Base-by-base conservation (phyloP, 2,888 invertebrate genomes). In the Sipha maydis region DNA sequence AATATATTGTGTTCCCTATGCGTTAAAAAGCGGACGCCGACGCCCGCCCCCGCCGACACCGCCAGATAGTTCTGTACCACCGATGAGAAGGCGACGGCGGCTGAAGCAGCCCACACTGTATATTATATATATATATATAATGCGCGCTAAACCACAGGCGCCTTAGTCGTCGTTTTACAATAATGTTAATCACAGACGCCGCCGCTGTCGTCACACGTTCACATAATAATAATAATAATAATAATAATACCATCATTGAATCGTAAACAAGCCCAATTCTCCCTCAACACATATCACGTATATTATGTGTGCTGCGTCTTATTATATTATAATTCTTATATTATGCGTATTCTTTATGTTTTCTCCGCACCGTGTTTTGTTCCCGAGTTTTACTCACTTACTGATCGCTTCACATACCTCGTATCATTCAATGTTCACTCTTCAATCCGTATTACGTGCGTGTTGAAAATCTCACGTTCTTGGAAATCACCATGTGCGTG, bases 91-190 rank as follows among this genome's bases (percentile, higher is more conserved):
- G n/a, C 79, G 38, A 9, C 48, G 11, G 48, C 48, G 48, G 48
- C 48, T 14, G 48, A 48, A 48, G 48, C 48, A 14, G 48, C 38
- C 83, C 75, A 75, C 54, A 38, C 41, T 69, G 28, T 77, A 75
- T 75, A 25, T 11, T 48, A 14, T 48, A 48, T 48, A 48, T 11
- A 11, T 48, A 77, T 21, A 48, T 25, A 61, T 41, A 56, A 54
- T 85, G 78, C 85, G 54, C 54, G 73, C 78, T 73, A 86, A 86
- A 80, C 54, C 80, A 80, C 73, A 82, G 86, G 86, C 86, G 86
- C 86, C 86, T 31, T 38, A 28, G 73, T 21, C 78, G 78, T 78
- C 78, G 78, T 85, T 85, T 85, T 78, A 78, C 85, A 85, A 85
- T 85, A 75, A 78, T 85, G 71, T 34, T 61, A 85, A 85, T 85